A percentile compares a stretch with the other conserved stretches of the same genome.
phyloP scores from a whole-genome alignment of 2,113 vertebrate species.

The Hemiscyllium ocellatum region DNA sequence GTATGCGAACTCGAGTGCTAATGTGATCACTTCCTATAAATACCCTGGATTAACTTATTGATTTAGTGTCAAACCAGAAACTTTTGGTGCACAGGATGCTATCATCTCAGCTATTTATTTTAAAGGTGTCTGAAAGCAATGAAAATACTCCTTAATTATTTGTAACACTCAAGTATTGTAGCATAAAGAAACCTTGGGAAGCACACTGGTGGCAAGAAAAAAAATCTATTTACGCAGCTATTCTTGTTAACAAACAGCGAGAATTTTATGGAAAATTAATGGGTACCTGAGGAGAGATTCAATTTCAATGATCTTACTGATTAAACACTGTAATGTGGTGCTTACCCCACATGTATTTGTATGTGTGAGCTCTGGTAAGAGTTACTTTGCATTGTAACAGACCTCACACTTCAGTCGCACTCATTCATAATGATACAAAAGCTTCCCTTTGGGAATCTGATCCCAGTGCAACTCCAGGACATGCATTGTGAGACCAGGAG shows the following conservation, averaged over 20 bases:
- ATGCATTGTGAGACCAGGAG: not conserved
- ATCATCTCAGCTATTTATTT: not conserved
- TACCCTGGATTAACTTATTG: not conserved
- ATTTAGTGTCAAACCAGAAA: not conserved
- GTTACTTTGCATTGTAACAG: not conserved
- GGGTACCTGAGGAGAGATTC: not conserved
- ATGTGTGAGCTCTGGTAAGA: not conserved
- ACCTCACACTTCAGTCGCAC: not conserved
- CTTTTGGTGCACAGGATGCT: not conserved
- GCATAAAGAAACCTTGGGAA: not conserved
- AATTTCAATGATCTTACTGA: not conserved
- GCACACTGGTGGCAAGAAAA: not conserved
- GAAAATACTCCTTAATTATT: not conserved
- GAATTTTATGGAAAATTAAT: constrained; percentile 22
- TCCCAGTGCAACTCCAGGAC: not conserved
- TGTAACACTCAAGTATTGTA: not conserved
- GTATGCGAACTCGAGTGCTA: not conserved
- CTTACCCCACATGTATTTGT: not conserved
- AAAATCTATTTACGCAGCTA: not conserved
- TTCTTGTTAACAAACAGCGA: not conserved
- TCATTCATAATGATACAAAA: not conserved
- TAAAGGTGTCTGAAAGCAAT: not conserved
- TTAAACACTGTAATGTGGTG: not conserved
- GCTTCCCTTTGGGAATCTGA: not conserved
- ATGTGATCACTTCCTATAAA: not conserved